Percentiles rank a stretch among this genome's conserved stretches.
Evolutionary conservation across 2,113 vertebrate species (phyloP).

Genomic region (Melanerpes aurifrons): DNA sequence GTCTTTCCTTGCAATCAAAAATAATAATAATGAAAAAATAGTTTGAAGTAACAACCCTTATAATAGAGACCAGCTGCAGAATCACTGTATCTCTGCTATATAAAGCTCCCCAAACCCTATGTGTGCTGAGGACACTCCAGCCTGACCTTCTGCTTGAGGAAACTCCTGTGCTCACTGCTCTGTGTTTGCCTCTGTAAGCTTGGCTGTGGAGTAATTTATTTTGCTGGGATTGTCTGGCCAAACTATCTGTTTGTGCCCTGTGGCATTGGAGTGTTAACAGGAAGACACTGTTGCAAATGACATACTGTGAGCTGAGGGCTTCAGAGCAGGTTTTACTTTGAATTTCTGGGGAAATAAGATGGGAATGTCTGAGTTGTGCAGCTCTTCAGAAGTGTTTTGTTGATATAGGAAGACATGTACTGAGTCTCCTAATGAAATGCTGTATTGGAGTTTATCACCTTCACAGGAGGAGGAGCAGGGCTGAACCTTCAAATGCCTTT

Average conservation of each 20-base stretch:
- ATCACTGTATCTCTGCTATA: not conserved
- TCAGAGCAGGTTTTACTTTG: slow-evolving; percentile 14
- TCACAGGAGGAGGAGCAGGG: not conserved
- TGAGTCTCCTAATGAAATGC: not conserved
- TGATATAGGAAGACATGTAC: not conserved
- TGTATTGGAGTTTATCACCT: not conserved
- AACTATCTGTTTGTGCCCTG: not conserved
- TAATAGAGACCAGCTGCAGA: not conserved
- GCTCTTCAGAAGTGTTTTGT: not conserved
- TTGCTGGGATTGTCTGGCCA: slow-evolving; percentile 1
- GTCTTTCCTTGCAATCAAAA: not conserved
- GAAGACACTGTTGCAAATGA: slow-evolving; percentile 11
- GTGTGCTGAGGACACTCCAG: not conserved
- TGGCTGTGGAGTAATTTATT: slow-evolving; percentile 1
- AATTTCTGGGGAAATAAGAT: not conserved
- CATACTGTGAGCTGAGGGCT: not conserved
- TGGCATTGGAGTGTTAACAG: not conserved
- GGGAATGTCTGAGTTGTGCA: not conserved
- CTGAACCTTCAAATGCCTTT: slow-evolving; percentile 44
- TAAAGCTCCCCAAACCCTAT: not conserved
- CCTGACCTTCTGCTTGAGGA: not conserved
- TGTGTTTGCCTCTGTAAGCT: not conserved
- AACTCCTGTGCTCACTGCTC: not conserved
- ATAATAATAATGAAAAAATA: not conserved
- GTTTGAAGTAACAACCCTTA: not conserved